Evolutionary conservation across 92 coral and sea anemone genomes (phyloP).

Genomic region (Virgularia gustaviana): DNA sequence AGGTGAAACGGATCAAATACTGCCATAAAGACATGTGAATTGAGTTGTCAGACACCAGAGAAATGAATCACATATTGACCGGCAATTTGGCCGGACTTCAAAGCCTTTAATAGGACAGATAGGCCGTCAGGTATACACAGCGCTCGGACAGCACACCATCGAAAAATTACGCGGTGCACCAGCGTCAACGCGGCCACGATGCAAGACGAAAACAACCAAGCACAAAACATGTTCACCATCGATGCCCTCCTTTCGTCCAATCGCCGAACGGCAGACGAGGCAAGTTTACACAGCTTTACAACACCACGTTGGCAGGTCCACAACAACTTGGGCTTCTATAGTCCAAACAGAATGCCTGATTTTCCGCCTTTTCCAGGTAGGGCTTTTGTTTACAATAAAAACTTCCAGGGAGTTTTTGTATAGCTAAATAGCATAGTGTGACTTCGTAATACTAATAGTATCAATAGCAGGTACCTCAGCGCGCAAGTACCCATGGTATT

Average conservation of each 20-base stretch:
- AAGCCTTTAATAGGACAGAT: no score
- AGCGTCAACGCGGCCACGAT: no score
- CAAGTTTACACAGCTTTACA: constrained; percentile 1
- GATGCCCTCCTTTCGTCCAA: constrained; percentile 18
- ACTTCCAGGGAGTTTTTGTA: no score
- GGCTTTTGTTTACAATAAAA: no score
- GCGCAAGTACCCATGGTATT: no score
- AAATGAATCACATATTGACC: constrained; percentile 10
- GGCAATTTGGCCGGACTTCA: background rate
- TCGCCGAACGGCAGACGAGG: constrained; percentile 3
- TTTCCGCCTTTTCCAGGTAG: constrained; percentile 21
- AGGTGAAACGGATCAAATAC: constrained; percentile 21
- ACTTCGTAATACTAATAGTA: no score
- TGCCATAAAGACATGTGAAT: constrained; percentile 42
- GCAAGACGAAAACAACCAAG: background rate
- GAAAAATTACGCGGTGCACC: no score
- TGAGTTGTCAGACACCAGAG: constrained; percentile 33
- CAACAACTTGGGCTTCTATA: background rate
- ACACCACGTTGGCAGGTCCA: constrained; percentile 25
- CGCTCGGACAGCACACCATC: no score
- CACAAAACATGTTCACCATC: constrained; percentile 33
- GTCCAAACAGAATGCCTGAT: constrained; percentile 5
- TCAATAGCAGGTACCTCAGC: no score
- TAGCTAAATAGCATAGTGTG: no score
- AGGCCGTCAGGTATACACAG: no score